Evolutionary conservation across 2,797 vertebrate species (phyloP).

Genomic region (Myotis pilosus): DNA sequence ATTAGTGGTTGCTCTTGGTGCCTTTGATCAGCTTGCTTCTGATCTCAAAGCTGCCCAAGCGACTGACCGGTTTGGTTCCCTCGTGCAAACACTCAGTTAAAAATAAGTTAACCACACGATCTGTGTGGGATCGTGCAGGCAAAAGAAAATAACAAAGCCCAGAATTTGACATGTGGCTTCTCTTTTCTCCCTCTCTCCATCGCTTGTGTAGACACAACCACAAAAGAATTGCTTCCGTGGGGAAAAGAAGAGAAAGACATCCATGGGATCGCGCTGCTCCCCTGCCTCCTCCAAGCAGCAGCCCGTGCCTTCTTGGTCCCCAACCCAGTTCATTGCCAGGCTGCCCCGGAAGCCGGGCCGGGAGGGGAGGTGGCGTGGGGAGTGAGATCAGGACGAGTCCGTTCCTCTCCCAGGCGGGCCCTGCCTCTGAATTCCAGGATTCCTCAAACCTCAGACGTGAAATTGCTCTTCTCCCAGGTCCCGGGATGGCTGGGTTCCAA

Average conservation of each 20-base stretch:
- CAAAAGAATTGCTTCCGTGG: background rate
- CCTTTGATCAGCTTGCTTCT: slow-evolving; percentile 54
- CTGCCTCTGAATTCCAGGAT: slow-evolving; percentile 60
- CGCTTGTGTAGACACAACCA: background rate
- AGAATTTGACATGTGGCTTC: background rate
- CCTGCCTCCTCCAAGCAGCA: background rate
- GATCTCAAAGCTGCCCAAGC: slow-evolving; percentile 42
- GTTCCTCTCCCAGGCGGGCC: slow-evolving; percentile 23
- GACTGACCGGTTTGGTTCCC: slow-evolving; percentile 45
- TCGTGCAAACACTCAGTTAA: slow-evolving; percentile 52
- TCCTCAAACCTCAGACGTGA: slow-evolving; percentile 66
- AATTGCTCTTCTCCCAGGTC: slow-evolving; percentile 47
- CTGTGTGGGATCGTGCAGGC: background rate
- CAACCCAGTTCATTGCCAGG: background rate
- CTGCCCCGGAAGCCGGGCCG: background rate
- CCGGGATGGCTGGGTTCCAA: slow-evolving; percentile 58
- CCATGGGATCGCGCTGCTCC: background rate
- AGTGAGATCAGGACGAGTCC: background rate
- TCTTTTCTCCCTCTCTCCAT: background rate
- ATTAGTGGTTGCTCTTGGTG: slow-evolving; percentile 28
- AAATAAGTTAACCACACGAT: slow-evolving; percentile 53
- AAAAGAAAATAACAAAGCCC: slow-evolving; percentile 30
- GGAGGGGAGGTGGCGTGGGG: background rate
- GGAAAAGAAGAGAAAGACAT: background rate
- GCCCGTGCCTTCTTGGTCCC: background rate